A percentile compares a stretch with the other conserved stretches of the same genome.
Conservation (phyloP, 2,888 invertebrate species). For the Calliopum simillimum region DNA sequence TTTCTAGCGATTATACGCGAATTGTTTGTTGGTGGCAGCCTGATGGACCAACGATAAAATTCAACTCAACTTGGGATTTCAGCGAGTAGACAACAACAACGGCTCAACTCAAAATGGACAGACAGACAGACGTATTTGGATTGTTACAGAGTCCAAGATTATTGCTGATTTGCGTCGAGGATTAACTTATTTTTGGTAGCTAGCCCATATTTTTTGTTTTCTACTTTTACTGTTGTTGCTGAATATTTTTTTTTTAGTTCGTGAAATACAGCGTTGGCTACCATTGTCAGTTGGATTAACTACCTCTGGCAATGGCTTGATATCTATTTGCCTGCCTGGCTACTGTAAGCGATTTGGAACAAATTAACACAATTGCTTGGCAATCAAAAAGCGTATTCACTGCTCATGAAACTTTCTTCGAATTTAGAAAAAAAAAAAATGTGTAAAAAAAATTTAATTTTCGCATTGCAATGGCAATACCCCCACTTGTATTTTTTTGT, state of each 20-base stretch:
- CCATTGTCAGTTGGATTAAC: too few species aligned
- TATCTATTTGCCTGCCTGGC: constrained; percentile 17
- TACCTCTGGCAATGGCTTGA: too few species aligned
- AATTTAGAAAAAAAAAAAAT: too few species aligned
- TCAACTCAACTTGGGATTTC: constrained; percentile 13
- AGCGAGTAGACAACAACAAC: constrained; percentile 10
- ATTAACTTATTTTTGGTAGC: constrained; percentile 28
- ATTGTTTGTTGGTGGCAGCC: constrained; percentile 17
- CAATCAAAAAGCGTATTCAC: constrained; percentile 26
- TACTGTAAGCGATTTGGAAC: constrained; percentile 36
- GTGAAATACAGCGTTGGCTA: too few species aligned
- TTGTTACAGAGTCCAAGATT: constrained; percentile 20
- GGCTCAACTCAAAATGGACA: not conserved
- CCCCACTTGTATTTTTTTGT: not conserved
- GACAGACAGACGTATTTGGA: constrained; percentile 10
- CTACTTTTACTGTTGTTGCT: constrained; percentile 6
- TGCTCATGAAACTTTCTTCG: not conserved
- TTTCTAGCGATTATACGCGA: constrained; percentile 35
- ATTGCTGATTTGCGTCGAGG: constrained; percentile 9
- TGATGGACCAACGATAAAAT: constrained; percentile 19
- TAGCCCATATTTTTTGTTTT: constrained; percentile 3
- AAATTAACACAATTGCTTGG: constrained; percentile 39
- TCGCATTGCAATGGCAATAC: not conserved
- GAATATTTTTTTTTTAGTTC: not conserved
- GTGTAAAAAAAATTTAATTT: too few species aligned